Evolutionary conservation across 2,797 vertebrate species (phyloP).

Genomic region (Telmatherina bonti): DNA sequence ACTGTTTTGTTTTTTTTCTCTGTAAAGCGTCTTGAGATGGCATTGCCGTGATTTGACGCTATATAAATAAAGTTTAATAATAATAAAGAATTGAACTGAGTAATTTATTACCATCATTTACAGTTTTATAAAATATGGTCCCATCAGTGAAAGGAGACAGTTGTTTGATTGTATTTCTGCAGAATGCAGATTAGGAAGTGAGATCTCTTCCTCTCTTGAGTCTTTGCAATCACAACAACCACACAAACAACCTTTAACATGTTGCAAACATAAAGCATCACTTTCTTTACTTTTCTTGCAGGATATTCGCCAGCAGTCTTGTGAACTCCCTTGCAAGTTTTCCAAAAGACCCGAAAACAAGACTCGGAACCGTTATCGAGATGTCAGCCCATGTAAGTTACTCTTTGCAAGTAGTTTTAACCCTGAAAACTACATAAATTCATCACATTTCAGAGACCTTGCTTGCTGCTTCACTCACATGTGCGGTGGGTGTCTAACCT

Average conservation of each 20-base stretch:
- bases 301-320: constrained; percentile 96
- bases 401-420: neutral
- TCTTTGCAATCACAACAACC: neutral
- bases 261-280: neutral
- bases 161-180: constrained; percentile 4
- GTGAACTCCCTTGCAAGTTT: constrained; percentile 96
- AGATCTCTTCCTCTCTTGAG: neutral
- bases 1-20: no score
- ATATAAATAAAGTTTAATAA: no score
- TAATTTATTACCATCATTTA: no score
- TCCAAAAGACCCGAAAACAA: constrained; percentile 97
- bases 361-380: constrained; percentile 97
- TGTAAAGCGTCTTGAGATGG: no score
- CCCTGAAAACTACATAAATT: neutral
- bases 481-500: constrained; percentile 3
- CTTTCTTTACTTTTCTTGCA: constrained; percentile 70
- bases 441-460: neutral
- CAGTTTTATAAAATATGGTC: no score
- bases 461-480: no score
- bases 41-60: no score
- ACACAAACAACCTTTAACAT: neutral
- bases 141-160: neutral
- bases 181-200: constrained; percentile 7
- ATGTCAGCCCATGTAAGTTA: constrained; percentile 98
- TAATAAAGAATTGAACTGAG: no score